Base-by-base conservation (phyloP, 1,140 invertebrate genomes). In the Octopus bimaculoides region DNA sequence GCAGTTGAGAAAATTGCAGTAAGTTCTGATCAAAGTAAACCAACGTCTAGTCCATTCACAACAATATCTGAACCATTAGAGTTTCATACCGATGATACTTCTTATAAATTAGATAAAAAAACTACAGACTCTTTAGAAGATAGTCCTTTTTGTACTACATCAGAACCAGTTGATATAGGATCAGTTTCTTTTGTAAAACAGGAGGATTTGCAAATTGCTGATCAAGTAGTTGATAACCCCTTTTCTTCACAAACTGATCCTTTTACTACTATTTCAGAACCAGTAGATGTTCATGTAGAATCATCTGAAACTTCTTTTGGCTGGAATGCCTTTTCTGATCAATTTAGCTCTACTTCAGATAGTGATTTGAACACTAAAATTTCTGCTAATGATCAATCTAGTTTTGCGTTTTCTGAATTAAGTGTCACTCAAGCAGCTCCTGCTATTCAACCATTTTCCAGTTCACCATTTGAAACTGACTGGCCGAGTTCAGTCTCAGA, bases 51-150 rank as follows among this genome's bases (percentile, higher is more conserved):
- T 12, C 26, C 26, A n/a, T 71, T 71, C 14, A 71, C 66, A 71
- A 71, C 66, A 71, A 71, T 71, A 14, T 71, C 66, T n/a, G 66
- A 71, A 10, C 66, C 66, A 8, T n/a, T 71, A 10, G 66, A 71
- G 66, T 41, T 41, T 41, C 26, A 41, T 41, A 41, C 26, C 26
- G 26, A 41, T 41, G 26, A 41, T 41, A 71, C 66, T 5, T 71
- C 66, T 20, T 71, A 14, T 12, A 14, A n/a, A 6, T 17, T 12
- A n/a, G 66, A 71, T 20, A n/a, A 6, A 6, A 20, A 71, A 14
- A 5, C 66, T n/a, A 17, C 9, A 61, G 56, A 61, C 9, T 14
- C 66, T 71, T 6, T 71, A 6, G 14, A 71, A 71, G 14, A 71
- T 14, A 20, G 26, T 6, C 66, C 14, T 1, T 71, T 71, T 17